Base-by-base conservation (phyloP, 1,140 invertebrate genomes). In the Ceratina calcarata region DNA sequence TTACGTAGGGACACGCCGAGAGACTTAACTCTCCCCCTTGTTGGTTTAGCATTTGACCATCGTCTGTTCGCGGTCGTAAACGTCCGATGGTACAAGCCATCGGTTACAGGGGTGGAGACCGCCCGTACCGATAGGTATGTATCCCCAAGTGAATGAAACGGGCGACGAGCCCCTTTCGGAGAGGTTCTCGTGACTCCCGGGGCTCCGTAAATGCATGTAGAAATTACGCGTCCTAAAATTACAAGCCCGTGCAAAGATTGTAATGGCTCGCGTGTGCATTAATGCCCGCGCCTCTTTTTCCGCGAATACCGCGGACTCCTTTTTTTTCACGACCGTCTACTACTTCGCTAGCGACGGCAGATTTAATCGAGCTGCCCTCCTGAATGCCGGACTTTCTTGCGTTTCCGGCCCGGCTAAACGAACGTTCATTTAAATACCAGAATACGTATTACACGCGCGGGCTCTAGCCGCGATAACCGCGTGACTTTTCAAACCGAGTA, bases 21-120 rank as follows among this genome's bases (percentile, higher is more conserved):
- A 32, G 27, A 32, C 10, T 27, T 57, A 32, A 4, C 55, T 57
- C 7, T 12, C 69, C 55, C n/a, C 69, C 55, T n/a, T 57, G 67
- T 55, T 57, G 27, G 51, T 69, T 69, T 20, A 69, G 24, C 67
- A 61, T 49, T 45, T 82, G 82, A 78, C 81, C 81, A 80, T 85
- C 71, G 83, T 73, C 74, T 37, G 60, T 61, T 78, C 80, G 73
- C 51, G 70, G 65, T 82, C 80, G 80, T 86, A 85, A 86, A 86
- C 60, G 83, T 82, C 80, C 64, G 49, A 61, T 18, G 49, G 57
- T 84, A 64, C 57, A 67, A 80, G 58, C 61, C 75, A 77, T 85
- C 37, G 80, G 64, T 85, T 82, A 70, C 67, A 32, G 61, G 60
- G 70, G 53, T 55, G n/a, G 71, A 74, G 70, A 3, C 37, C 74